A percentile compares a stretch with the other conserved stretches of the same genome.
Conservation (phyloP, 2,888 invertebrate genomes). For the Aricia artaxerxes region DNA sequence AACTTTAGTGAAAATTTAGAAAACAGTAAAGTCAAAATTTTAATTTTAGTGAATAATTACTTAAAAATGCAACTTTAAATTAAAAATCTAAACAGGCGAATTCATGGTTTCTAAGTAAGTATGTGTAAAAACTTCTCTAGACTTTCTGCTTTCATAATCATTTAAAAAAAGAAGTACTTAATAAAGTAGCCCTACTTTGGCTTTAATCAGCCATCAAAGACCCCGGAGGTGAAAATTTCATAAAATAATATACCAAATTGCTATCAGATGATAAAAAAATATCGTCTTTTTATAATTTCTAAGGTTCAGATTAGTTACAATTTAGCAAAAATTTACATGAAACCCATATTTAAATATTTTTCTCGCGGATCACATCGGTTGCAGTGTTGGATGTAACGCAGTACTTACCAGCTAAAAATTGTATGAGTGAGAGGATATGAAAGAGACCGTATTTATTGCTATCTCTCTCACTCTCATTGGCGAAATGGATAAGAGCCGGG, state of each 20-base stretch:
- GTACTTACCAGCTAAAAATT: no score
- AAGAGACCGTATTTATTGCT: not conserved
- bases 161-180: not conserved
- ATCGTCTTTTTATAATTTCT: no score
- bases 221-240: not conserved
- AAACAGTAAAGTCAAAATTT: slow-evolving; percentile 10
- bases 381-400: no score
- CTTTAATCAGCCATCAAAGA: not conserved
- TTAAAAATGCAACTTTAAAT: slow-evolving; percentile 9
- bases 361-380: no score
- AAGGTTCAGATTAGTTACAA: no score
- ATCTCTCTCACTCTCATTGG: not conserved
- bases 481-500: not conserved
- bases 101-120: not conserved
- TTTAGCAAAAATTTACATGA: not conserved
- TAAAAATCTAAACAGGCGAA: not conserved
- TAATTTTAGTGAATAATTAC: not conserved
- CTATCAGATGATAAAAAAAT: not conserved
- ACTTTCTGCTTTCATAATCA: no score
- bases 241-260: not conserved
- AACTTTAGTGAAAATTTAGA: not conserved
- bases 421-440: no score
- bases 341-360: no score
- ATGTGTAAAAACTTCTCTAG: not conserved
- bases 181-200: not conserved